Conservation (phyloP, 2,888 invertebrate genomes). For the Brenthis daphne region DNA sequence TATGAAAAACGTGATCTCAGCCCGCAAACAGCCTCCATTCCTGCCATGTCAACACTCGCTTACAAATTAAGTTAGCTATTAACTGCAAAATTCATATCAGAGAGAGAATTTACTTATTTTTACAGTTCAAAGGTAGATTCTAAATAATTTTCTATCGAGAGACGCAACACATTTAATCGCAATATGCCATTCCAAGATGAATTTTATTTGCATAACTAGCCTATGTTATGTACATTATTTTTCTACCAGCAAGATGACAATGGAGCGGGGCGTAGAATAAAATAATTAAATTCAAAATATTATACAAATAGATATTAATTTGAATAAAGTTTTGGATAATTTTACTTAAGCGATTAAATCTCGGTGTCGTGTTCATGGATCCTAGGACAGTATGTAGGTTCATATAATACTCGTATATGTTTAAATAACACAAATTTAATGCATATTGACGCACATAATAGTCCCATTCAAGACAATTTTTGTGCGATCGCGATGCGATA, state of each 20-base stretch:
- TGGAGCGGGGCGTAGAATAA: conserved; percentile 18
- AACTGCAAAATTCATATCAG: too few species aligned
- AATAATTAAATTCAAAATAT: conserved; percentile 19
- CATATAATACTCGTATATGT: conserved; percentile 21
- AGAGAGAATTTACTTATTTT: too few species aligned
- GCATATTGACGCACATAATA: conserved; percentile 6
- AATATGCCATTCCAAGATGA: too few species aligned
- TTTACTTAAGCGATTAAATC: conserved; percentile 29
- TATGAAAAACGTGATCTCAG: too few species aligned
- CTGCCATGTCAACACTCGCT: too few species aligned
- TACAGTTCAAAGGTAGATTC: too few species aligned
- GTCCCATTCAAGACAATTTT: not conserved
- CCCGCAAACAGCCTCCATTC: too few species aligned
- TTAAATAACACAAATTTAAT: conserved; percentile 20
- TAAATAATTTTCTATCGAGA: too few species aligned
- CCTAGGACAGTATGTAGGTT: conserved; percentile 7
- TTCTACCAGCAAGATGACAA: not conserved
- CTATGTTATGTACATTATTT: not conserved
- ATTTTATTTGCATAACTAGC: too few species aligned
- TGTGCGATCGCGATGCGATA: conserved; percentile 2
- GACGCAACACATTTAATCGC: too few species aligned
- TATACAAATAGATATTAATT: conserved; percentile 21
- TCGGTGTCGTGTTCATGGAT: conserved; percentile 17
- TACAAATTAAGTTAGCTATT: too few species aligned
- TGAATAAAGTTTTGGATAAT: conserved; percentile 36